Evolutionary conservation across 2,797 vertebrate genomes (phyloP).

Genomic region (Rhabdomys pumilio): DNA sequence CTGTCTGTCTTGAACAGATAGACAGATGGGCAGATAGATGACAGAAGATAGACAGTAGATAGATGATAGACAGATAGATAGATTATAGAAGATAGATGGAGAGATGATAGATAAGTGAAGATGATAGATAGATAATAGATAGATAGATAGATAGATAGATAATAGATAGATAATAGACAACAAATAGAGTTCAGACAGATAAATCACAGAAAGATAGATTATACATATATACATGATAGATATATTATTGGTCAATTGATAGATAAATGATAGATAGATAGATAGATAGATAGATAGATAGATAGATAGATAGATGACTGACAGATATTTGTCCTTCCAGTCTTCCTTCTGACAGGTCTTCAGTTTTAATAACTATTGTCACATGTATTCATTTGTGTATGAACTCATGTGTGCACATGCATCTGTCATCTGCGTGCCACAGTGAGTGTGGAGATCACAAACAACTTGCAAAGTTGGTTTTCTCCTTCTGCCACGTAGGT

Average conservation of each 20-base stretch:
- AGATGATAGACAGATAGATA: no score
- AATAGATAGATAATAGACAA: no score
- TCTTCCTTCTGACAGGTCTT: conserved; percentile 27
- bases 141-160: not conserved
- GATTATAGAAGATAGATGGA: not conserved
- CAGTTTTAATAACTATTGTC: not conserved
- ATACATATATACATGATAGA: no score
- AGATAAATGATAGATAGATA: no score
- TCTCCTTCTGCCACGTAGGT: not conserved
- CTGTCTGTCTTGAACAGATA: not conserved
- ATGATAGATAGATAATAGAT: not conserved
- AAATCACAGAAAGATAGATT: no score
- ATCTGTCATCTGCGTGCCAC: not conserved
- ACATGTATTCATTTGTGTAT: not conserved
- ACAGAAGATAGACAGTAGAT: not conserved
- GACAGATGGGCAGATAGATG: not conserved
- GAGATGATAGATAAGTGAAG: not conserved
- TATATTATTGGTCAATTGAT: not conserved
- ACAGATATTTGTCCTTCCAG: not conserved
- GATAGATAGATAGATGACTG: not conserved
- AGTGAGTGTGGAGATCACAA: not conserved
- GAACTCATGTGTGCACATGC: not conserved
- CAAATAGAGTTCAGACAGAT: no score
- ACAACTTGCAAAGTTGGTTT: not conserved
- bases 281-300: not conserved